phyloP scores from a whole-genome alignment of 1,140 invertebrate genomes.

The Drosophila simulans region DNA sequence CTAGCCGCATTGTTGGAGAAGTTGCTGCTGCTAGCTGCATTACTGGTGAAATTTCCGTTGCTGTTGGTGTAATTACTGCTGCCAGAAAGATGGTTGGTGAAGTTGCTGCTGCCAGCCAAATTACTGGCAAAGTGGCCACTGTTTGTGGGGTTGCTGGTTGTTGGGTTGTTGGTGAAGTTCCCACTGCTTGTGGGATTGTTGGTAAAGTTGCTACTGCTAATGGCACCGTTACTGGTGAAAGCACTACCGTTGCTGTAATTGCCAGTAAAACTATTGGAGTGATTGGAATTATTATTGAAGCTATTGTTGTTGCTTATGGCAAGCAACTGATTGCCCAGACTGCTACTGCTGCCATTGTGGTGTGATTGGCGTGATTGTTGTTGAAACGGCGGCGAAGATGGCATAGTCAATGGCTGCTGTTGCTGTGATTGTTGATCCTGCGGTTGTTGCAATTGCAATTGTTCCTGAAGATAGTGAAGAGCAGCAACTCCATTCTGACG shows the following conservation, averaged over 20 bases:
- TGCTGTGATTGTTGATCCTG: constrained; percentile 39
- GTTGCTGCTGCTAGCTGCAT: neutral
- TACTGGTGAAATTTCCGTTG: neutral
- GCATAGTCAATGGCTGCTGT: constrained; percentile 18
- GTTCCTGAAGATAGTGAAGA: constrained; percentile 37
- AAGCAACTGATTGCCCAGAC: constrained; percentile 23
- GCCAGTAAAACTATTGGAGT: constrained; percentile 24
- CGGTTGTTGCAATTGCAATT: constrained; percentile 35
- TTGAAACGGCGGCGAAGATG: constrained; percentile 25
- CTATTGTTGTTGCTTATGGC: constrained; percentile 18
- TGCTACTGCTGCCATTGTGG: constrained; percentile 21
- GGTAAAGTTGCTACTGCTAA: constrained; percentile 23
- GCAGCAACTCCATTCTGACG: constrained; percentile 44
- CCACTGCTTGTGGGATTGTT: neutral
- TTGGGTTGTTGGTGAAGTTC: neutral
- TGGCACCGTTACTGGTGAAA: constrained; percentile 16
- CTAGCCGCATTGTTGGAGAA: constrained; percentile 16
- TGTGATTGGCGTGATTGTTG: constrained; percentile 22
- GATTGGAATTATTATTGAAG: constrained; percentile 29
- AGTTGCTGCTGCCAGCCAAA: constrained; percentile 9
- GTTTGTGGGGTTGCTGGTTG: neutral
- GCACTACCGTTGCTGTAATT: constrained; percentile 8
- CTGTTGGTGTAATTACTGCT: constrained; percentile 15
- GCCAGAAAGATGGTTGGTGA: constrained; percentile 9
- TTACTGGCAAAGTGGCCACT: constrained; percentile 1